Evolutionary conservation across 1,140 invertebrate genomes (phyloP).

Genomic region (Nebria ingens): DNA sequence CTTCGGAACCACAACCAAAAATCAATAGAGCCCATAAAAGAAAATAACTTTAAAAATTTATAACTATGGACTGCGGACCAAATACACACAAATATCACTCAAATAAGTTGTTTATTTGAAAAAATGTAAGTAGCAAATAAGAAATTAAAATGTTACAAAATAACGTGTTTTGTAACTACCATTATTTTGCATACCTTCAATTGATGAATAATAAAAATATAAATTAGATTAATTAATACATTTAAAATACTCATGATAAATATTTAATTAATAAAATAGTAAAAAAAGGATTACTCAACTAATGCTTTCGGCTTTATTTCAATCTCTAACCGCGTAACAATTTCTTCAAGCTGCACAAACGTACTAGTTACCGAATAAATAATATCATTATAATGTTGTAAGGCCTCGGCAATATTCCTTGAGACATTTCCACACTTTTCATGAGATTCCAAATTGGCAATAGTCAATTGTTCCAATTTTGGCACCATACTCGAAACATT

Average conservation of each 20-base stretch:
- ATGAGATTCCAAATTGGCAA: constrained; percentile 23
- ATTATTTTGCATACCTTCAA: not conserved
- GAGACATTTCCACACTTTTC: constrained; percentile 24
- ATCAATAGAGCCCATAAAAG: too few species aligned
- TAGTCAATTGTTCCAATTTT: constrained; percentile 25
- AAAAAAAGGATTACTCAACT: constrained; percentile 3
- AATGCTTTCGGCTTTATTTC: constrained; percentile 20
- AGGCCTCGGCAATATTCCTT: constrained; percentile 24
- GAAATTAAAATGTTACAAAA: not conserved
- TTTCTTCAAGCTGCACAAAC: constrained; percentile 28
- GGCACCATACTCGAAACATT: constrained; percentile 23
- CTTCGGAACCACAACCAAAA: too few species aligned
- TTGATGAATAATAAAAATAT: not conserved
- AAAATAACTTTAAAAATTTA: too few species aligned
- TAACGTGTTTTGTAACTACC: not conserved
- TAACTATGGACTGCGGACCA: too few species aligned
- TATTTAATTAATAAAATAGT: not conserved
- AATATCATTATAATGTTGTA: constrained; percentile 31
- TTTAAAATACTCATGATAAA: too few species aligned
- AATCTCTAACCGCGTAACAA: constrained; percentile 25
- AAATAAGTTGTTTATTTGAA: not conserved
- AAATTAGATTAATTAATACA: too few species aligned
- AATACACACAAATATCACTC: too few species aligned
- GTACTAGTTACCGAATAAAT: constrained; percentile 25
- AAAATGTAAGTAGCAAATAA: not conserved